Base-by-base conservation (phyloP, 1,140 invertebrate genomes). In the Mamestra configurata region DNA sequence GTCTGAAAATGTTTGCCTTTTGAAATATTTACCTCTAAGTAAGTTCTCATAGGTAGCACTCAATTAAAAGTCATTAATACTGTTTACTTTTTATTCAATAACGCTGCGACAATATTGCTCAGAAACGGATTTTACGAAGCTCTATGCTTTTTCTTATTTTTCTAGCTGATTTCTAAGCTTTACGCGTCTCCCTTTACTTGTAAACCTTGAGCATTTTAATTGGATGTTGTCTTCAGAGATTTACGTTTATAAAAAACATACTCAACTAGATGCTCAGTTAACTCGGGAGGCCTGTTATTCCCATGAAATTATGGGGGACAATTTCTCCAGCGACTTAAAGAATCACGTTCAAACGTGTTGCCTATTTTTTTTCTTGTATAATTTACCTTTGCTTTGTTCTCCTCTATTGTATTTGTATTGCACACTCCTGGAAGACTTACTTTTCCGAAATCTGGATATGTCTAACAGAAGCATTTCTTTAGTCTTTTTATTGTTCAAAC, bases 301-400 rank as follows among this genome's bases (percentile, higher is more conserved):
- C 46, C 27, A 51, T 51, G 68, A 70, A 57, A 78, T 20, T n/a
- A 55, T 59, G 35, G 20, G 37, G 46, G 43, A 31, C 71, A 22
- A 43, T 73, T 79, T 83, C 79, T 82, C 51, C 75, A 64, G 53
- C 46, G 55, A 75, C 72, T 71, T 77, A 80, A 85, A 80, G 82
- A 89, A 87, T 91, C 80, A 83, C 86, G 78, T 85, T 79, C 68
- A 84, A 86, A 85, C 83, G 83, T 85, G 86, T 68, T 84, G 82
- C 57, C 73, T 84, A 82, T 91, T 84, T 86, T 88, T 86, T 88
- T 88, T 81, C 81, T 80, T 86, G 82, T 88, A 86, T 89, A 88
- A 90, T 91, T 90, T 88, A 87, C 84, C 80, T 89, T 82, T 84
- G 76, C 79, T 85, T 84, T 78, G 79, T 84, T 82, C 77, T n/a